phyloP scores from a whole-genome alignment of 1,140 invertebrate genomes.

The Leguminivora glycinivorella region DNA sequence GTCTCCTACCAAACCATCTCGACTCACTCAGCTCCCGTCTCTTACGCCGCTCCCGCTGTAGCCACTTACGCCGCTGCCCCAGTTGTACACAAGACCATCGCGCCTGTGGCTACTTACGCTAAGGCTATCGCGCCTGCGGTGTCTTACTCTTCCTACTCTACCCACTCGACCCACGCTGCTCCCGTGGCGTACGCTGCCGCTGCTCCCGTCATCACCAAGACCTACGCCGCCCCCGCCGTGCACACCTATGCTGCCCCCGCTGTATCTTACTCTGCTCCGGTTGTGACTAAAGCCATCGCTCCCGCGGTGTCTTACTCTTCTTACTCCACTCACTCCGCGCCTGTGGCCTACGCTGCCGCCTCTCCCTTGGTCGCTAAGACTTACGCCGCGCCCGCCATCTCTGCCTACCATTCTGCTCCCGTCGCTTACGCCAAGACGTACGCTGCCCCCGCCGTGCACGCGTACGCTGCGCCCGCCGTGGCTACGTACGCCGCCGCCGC shows the following conservation, averaged over 20 bases:
- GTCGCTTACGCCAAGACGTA: slow-evolving; percentile 31
- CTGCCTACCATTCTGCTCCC: slow-evolving; percentile 31
- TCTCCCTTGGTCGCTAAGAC: slow-evolving; percentile 30
- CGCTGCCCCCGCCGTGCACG: slow-evolving; percentile 20
- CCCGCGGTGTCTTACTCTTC: slow-evolving; percentile 30
- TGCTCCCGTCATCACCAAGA: slow-evolving; percentile 31
- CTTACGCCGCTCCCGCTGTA: slow-evolving; percentile 31
- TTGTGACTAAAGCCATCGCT: slow-evolving; percentile 34
- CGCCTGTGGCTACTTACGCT: slow-evolving; percentile 28
- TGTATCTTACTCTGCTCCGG: slow-evolving; percentile 41
- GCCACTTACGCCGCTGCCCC: slow-evolving; percentile 42
- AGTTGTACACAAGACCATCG: slow-evolving; percentile 1
- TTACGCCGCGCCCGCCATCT: slow-evolving; percentile 40
- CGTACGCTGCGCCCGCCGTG: slow-evolving; percentile 18
- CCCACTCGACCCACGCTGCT: slow-evolving; percentile 36
- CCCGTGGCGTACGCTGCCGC: slow-evolving; percentile 40
- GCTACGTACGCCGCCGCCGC: slow-evolving; percentile 24
- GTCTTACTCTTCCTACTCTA: slow-evolving; percentile 35
- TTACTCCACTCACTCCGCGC: slow-evolving; percentile 37
- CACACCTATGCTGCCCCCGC: slow-evolving; percentile 40
- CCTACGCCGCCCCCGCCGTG: slow-evolving; percentile 46
- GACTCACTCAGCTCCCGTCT: slow-evolving; percentile 41
- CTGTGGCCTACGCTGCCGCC: slow-evolving; percentile 39
- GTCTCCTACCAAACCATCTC: slow-evolving; percentile 34
- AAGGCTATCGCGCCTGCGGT: slow-evolving; percentile 29